These are phyloP conservation scores for Ciona savignyi DNA, from an alignment of 23 tunicate species.

Conservation along the genomic window DNA sequence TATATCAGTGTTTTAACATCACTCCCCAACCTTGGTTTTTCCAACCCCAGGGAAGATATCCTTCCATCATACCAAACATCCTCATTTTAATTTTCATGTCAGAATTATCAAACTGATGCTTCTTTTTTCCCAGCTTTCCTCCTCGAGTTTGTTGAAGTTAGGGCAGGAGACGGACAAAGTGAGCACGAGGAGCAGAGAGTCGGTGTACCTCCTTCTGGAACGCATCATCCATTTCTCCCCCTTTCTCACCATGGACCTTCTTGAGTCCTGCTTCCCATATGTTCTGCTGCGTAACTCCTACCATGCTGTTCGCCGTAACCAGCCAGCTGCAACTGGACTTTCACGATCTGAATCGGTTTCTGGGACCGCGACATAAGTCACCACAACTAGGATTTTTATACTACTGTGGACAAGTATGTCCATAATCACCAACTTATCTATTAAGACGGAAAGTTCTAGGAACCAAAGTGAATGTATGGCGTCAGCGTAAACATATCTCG, in stretches of 20 bases:
- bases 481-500: no score
- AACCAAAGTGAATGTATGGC: no score
- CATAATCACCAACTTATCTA: no score
- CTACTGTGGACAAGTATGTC: neutral
- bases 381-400: neutral
- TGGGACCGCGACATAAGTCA: neutral
- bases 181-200: constrained; percentile 84
- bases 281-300: constrained; percentile 98
- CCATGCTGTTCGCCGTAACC: constrained; percentile 77
- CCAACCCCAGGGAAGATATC: no score
- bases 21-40: no score
- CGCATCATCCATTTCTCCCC: constrained; percentile 77
- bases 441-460: no score
- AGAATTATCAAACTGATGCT: neutral
- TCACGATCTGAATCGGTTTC: neutral
- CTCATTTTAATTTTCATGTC: no score
- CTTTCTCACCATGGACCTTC: constrained; percentile 96
- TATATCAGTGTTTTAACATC: no score
- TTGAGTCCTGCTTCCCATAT: constrained; percentile 98
- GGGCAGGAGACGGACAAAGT: constrained; percentile 95
- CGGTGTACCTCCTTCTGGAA: constrained; percentile 92
- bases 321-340: constrained; percentile 22
- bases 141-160: constrained; percentile 88
- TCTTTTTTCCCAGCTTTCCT: constrained; percentile 72
- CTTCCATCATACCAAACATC: no score